Conservation (phyloP, 2,113 vertebrate genomes). For the Cyphomyrus discorhynchus region DNA sequence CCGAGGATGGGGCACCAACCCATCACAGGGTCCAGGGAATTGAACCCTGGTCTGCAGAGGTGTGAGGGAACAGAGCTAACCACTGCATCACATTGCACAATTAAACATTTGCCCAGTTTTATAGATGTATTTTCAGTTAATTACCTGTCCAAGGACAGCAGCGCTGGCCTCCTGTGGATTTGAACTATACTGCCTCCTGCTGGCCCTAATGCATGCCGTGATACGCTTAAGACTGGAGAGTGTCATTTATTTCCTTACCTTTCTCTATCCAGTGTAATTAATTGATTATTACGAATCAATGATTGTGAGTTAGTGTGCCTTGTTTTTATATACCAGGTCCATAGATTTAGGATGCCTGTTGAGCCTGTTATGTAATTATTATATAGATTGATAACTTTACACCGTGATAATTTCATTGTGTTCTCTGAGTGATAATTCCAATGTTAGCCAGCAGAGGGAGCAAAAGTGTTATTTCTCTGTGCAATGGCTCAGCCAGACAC, state of each 20-base stretch:
- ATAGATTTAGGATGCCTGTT: background rate
- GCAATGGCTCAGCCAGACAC: background rate
- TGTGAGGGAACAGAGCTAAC: background rate
- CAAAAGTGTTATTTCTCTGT: background rate
- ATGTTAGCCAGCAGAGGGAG: constrained; percentile 37
- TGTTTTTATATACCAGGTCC: background rate
- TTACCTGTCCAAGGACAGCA: background rate
- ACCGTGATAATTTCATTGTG: background rate
- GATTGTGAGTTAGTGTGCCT: background rate
- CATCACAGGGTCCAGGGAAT: background rate
- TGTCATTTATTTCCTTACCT: background rate
- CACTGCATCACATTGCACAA: background rate
- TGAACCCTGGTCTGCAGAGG: background rate
- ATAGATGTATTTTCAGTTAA: background rate
- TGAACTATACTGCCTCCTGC: too few relatives aligned
- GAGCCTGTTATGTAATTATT: background rate
- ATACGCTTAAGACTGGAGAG: background rate
- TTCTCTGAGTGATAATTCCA: background rate
- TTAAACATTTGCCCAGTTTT: background rate
- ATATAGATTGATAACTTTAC: background rate
- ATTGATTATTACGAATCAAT: background rate
- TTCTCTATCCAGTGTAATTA: background rate
- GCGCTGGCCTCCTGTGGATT: background rate
- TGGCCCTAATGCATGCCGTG: background rate
- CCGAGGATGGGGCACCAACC: background rate